Evolutionary conservation across 2,888 invertebrate species (phyloP).

Genomic region (Tetragonisca angustula): DNA sequence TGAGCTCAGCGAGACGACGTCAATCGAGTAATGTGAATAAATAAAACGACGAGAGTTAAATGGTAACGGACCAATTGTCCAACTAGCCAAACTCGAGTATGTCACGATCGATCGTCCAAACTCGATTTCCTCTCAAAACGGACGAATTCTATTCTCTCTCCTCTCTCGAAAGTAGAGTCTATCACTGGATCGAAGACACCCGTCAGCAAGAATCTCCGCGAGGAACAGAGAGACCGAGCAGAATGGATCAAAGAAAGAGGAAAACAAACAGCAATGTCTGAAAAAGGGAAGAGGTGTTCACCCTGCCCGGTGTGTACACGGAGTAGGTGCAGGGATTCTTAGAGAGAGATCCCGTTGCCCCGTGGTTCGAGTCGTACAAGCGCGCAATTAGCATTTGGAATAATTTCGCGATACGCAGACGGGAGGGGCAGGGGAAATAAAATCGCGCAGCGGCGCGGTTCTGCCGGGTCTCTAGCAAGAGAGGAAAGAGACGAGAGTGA

Average conservation of each 20-base stretch:
- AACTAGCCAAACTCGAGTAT: too few relatives aligned
- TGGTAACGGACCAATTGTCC: too few relatives aligned
- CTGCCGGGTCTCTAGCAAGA: slow-evolving; percentile 48
- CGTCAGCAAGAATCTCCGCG: neutral
- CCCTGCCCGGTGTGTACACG: too few relatives aligned
- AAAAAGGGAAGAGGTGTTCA: neutral
- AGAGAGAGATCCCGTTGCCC: slow-evolving; percentile 27
- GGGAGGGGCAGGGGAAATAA: neutral
- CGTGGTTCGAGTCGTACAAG: slow-evolving; percentile 37
- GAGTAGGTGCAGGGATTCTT: slow-evolving; percentile 16
- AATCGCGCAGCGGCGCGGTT: slow-evolving; percentile 37
- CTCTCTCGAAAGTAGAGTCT: too few relatives aligned
- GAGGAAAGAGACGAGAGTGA: slow-evolving; percentile 39
- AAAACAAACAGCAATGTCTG: neutral
- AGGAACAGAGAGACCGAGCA: neutral
- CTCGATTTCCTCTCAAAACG: too few relatives aligned
- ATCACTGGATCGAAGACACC: too few relatives aligned
- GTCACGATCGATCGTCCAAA: too few relatives aligned
- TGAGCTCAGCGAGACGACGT: too few relatives aligned
- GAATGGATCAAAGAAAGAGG: neutral
- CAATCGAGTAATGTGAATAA: too few relatives aligned
- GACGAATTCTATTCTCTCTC: too few relatives aligned
- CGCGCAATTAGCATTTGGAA: slow-evolving; percentile 61
- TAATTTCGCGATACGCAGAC: slow-evolving; percentile 44
- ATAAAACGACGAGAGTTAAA: too few relatives aligned